Evolutionary conservation across 2,797 vertebrate species (phyloP).

Genomic region (Cossypha caffra): DNA sequence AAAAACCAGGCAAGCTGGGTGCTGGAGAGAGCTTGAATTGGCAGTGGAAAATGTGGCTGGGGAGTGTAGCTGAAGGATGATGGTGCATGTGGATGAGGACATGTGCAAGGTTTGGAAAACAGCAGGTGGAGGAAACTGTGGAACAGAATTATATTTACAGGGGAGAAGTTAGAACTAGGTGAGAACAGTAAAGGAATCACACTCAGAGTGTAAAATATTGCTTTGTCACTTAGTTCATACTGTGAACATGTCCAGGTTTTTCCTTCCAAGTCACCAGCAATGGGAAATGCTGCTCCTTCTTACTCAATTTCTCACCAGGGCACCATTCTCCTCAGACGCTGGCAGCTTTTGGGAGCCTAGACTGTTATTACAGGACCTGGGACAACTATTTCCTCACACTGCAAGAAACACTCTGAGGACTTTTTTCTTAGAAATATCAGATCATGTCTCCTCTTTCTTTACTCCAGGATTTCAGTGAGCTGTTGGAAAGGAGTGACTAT

Average conservation of each 20-base stretch:
- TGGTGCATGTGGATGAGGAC: not conserved
- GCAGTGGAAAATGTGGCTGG: not conserved
- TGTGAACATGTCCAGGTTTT: constrained; percentile 25
- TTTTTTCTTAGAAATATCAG: not conserved
- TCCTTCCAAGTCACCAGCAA: not conserved
- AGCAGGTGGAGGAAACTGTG: constrained; percentile 23
- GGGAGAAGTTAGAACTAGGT: constrained; percentile 12
- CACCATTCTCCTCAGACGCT: not conserved
- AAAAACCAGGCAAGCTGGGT: not conserved
- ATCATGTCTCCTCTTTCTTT: not conserved
- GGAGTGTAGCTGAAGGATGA: not conserved
- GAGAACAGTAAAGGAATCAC: constrained; percentile 27
- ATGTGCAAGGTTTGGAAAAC: not conserved
- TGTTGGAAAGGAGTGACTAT: not conserved
- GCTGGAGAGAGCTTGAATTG: not conserved
- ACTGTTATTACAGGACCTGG: not conserved
- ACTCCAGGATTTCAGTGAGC: not conserved
- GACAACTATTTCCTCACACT: not conserved
- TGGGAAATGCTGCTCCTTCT: not conserved
- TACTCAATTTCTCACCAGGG: not conserved
- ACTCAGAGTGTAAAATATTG: not conserved
- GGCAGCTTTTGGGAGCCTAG: not conserved
- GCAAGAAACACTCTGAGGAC: not conserved
- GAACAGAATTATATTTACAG: constrained; percentile 13
- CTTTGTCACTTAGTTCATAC: not conserved